Percentiles rank a stretch among this genome's conserved stretches.
phyloP scores from a whole-genome alignment of 1,140 invertebrate genomes.

The Trachymyrmex septentrionalis region DNA sequence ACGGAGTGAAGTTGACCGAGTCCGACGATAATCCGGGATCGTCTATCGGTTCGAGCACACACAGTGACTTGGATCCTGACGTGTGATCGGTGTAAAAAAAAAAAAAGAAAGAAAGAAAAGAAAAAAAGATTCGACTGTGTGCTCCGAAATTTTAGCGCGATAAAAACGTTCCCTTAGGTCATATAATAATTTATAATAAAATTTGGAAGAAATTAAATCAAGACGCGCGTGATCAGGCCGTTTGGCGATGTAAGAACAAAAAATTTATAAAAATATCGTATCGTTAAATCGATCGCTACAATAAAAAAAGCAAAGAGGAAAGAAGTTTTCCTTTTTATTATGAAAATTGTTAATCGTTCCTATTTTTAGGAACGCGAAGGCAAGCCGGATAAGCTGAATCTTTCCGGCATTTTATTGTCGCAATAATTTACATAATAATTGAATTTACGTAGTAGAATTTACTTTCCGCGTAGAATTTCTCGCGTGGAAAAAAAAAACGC shows the following conservation, averaged over 20 bases:
- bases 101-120: not conserved
- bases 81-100: slow-evolving; percentile 38
- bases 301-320: not conserved
- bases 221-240: not conserved
- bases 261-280: not conserved
- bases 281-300: not conserved
- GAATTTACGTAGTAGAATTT: not conserved
- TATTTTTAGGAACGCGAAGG: not conserved
- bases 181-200: not conserved
- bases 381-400: not conserved
- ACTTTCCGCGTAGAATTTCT: not conserved
- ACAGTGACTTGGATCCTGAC: slow-evolving; percentile 2
- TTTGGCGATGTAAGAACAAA: not conserved
- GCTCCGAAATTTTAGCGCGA: slow-evolving; percentile 20
- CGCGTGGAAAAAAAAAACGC: not conserved
- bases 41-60: slow-evolving; percentile 14
- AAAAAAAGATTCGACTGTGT: slow-evolving; percentile 18
- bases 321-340: not conserved
- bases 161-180: not conserved
- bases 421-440: slow-evolving; percentile 37
- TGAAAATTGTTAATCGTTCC: slow-evolving; percentile 4
- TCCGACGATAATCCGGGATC: slow-evolving; percentile 32
- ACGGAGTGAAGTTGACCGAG: slow-evolving; percentile 83
- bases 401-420: not conserved
- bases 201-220: not conserved